Base-by-base conservation (phyloP, 2,113 vertebrate species). In the Pogona vitticeps region DNA sequence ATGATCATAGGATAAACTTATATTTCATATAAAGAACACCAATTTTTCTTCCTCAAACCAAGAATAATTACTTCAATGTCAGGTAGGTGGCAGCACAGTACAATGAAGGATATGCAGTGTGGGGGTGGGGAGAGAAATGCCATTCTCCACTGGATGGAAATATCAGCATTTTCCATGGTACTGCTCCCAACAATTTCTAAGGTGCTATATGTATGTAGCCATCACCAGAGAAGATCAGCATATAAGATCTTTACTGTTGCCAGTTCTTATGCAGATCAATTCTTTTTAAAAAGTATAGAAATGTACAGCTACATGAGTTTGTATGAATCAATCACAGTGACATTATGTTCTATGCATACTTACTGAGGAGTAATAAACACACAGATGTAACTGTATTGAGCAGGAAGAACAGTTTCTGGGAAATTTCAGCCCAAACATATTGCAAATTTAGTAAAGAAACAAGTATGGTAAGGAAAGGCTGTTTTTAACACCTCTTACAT, bases 41-140 rank as follows among this genome's bases (percentile, higher is more conserved):
- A 38, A 85, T 61, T 28, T 12, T 56, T 85, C 61, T 38, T 33
- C 15, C 23, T n/a, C 63, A 77, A 78, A 12, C 1, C 18, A 36
- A 40, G 26, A 28, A 67, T 6, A 61, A 59, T 71, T 70, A 15
- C 38, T 70, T 56, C 46, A 56, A 17, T 58, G 23, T 9, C 71
- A 56, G 10, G 42, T 58, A 87, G 85, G 28, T 87, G 85, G 85
- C 85, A 87, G 85, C 59, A 87, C n/a, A 82, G 80, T 21, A 86
- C 77, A 81, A 40, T 28, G 67, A 56, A 82, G 9, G 61, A 77
- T 73, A 65, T 31, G 15, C n/a, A 73, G 13, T 20, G 31, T 36
- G 68, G 68, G 77, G 2, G 42, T 46, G 31, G 40, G 59, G n/a
- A 75, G 23, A 65, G 58, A 80, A 86, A 46, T 59, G 6, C n/a